phyloP scores from a whole-genome alignment of 2,888 invertebrate genomes.

The Griposia aprilina region DNA sequence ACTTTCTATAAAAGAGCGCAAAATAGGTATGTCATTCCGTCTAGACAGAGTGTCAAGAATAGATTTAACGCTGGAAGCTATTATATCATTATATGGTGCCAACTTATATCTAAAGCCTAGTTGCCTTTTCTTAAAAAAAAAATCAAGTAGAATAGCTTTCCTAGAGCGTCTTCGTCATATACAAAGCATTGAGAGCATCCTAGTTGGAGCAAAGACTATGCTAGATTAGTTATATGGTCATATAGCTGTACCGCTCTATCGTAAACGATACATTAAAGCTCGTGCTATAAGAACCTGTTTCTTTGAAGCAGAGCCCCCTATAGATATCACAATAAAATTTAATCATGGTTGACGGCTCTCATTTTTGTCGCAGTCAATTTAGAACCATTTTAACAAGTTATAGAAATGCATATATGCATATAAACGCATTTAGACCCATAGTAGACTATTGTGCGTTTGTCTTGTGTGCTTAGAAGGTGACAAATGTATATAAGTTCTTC shows the following conservation, averaged over 20 bases:
- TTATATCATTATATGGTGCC: not conserved
- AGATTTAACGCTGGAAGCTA: not conserved
- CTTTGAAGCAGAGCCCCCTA: too few relatives aligned
- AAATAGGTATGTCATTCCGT: not conserved
- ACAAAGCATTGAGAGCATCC: not conserved
- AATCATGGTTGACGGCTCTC: not conserved
- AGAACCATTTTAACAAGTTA: not conserved
- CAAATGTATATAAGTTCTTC: not conserved
- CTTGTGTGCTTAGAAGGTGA: not conserved
- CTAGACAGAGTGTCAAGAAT: constrained; percentile 9
- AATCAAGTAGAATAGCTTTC: not conserved
- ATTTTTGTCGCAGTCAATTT: not conserved
- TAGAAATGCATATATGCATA: not conserved
- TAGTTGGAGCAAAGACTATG: not conserved
- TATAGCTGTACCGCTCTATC: not conserved
- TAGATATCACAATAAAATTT: not conserved
- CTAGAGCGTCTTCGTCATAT: not conserved
- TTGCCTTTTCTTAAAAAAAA: not conserved
- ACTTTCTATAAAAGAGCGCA: not conserved
- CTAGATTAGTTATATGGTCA: not conserved
- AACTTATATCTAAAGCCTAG: not conserved
- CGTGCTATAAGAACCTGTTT: not conserved
- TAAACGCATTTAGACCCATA: not conserved
- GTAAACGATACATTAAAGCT: not conserved
- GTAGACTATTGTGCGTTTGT: not conserved